These are phyloP conservation scores for Ischnus inquisitorius DNA, from an alignment of 2,888 invertebrate species.

Conservation along the genomic window DNA sequence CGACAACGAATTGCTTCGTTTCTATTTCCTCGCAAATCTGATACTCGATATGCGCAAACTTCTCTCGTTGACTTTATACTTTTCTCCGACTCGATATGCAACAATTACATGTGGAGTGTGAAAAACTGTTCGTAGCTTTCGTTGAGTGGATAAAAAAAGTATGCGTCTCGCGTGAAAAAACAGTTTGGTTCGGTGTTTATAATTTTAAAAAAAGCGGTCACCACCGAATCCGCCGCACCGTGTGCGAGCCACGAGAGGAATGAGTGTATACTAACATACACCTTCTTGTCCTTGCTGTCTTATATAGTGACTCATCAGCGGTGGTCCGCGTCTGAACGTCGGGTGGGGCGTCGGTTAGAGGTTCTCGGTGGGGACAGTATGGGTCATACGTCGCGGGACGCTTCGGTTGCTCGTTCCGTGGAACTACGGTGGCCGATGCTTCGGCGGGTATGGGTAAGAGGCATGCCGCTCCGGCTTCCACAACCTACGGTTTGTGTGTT, in stretches of 20 bases:
- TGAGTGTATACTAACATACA: slow-evolving; percentile 84
- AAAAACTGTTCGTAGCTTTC: background rate
- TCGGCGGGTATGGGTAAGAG: slow-evolving; percentile 31
- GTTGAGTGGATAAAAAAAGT: background rate
- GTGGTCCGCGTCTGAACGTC: slow-evolving; percentile 74
- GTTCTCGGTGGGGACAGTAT: slow-evolving; percentile 70
- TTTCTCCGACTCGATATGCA: too few species aligned
- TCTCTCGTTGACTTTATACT: too few species aligned
- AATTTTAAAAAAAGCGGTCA: slow-evolving; percentile 74
- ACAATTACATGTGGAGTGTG: too few species aligned
- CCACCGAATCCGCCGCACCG: slow-evolving; percentile 74
- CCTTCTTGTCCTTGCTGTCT: slow-evolving; percentile 85
- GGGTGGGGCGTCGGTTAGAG: slow-evolving; percentile 69
- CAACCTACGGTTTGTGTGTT: slow-evolving; percentile 3
- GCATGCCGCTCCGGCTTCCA: slow-evolving; percentile 5
- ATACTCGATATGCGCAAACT: too few species aligned
- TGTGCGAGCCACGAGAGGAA: slow-evolving; percentile 83
- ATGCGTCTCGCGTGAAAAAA: background rate
- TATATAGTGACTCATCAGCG: slow-evolving; percentile 85
- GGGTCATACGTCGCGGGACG: slow-evolving; percentile 67
- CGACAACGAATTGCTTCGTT: background rate
- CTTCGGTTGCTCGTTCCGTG: slow-evolving; percentile 43
- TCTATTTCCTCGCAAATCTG: background rate
- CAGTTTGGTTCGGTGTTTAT: background rate
- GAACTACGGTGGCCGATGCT: slow-evolving; percentile 32